These are phyloP conservation scores for Spisula solida DNA, from an alignment of 2,888 invertebrate genomes.

Conservation along the genomic window DNA sequence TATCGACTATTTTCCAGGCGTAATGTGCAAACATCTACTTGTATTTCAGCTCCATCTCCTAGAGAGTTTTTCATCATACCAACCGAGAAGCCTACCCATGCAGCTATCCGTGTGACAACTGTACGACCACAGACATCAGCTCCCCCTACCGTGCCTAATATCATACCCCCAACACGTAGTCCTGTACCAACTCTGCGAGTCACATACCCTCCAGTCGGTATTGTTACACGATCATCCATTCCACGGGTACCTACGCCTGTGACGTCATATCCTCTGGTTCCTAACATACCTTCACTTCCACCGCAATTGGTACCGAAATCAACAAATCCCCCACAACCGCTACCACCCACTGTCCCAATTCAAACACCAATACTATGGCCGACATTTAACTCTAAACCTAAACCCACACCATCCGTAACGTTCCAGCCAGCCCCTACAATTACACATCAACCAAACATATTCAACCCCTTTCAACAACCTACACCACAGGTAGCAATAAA, in stretches of 20 bases:
- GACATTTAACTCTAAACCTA: slow-evolving; percentile 20
- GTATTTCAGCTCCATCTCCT: slow-evolving; percentile 13
- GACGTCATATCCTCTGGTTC: not conserved
- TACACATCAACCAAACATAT: not conserved
- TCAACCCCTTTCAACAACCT: not conserved
- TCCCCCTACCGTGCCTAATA: not conserved
- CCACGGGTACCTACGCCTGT: not conserved
- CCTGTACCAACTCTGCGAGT: not conserved
- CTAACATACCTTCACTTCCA: not conserved
- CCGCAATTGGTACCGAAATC: not conserved
- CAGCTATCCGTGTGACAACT: not conserved
- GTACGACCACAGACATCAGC: not conserved
- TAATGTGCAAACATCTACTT: not conserved
- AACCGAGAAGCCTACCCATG: slow-evolving; percentile 28
- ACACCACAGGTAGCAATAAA: not conserved
- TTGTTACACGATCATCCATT: not conserved
- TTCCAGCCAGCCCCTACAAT: not conserved
- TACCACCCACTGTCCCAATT: not conserved
- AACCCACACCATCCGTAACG: not conserved
- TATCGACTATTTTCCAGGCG: no score
- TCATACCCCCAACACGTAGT: not conserved
- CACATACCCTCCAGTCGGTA: not conserved
- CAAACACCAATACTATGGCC: not conserved
- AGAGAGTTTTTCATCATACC: slow-evolving; percentile 45
- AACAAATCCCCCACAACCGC: not conserved